Evolutionary conservation across 2,113 vertebrate species (phyloP).

Genomic region (Nerophis lumbriciformis): DNA sequence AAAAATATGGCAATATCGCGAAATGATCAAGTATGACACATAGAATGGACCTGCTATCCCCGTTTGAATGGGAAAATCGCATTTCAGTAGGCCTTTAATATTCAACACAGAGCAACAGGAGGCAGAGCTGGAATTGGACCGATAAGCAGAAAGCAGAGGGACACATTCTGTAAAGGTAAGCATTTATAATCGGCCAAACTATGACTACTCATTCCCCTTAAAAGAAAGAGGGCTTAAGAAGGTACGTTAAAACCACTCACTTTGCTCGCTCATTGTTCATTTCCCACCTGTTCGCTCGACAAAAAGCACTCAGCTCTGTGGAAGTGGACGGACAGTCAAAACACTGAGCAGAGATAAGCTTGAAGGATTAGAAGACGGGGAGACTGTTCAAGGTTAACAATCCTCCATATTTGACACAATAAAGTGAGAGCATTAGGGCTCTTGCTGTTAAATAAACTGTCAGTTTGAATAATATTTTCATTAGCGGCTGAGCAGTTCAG

Average conservation of each 20-base stretch:
- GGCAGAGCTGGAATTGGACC: slow-evolving; percentile 6
- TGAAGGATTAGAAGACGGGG: slow-evolving; percentile 32
- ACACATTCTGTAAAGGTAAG: slow-evolving; percentile 11
- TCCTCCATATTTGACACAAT: slow-evolving; percentile 31
- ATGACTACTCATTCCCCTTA: slow-evolving; percentile 33
- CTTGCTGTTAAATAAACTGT: slow-evolving; percentile 35
- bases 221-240: slow-evolving; percentile 17
- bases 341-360: slow-evolving; percentile 33
- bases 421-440: slow-evolving; percentile 25
- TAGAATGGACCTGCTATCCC: too few relatives aligned
- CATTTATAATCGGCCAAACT: slow-evolving; percentile 25
- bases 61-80: too few relatives aligned
- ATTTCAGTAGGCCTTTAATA: too few relatives aligned
- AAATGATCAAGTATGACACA: too few relatives aligned
- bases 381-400: slow-evolving; percentile 41
- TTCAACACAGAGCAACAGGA: slow-evolving; percentile 15
- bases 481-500: slow-evolving; percentile 14
- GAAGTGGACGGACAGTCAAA: slow-evolving; percentile 25
- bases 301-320: slow-evolving; percentile 18
- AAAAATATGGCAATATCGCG: too few relatives aligned
- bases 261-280: slow-evolving; percentile 27
- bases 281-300: slow-evolving; percentile 35
- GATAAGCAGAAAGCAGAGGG: slow-evolving; percentile 29
- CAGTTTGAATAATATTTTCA: slow-evolving; percentile 36
- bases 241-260: slow-evolving; percentile 10